Base-by-base conservation (phyloP, 1,140 invertebrate species). In the Drosophila paulistorum region DNA sequence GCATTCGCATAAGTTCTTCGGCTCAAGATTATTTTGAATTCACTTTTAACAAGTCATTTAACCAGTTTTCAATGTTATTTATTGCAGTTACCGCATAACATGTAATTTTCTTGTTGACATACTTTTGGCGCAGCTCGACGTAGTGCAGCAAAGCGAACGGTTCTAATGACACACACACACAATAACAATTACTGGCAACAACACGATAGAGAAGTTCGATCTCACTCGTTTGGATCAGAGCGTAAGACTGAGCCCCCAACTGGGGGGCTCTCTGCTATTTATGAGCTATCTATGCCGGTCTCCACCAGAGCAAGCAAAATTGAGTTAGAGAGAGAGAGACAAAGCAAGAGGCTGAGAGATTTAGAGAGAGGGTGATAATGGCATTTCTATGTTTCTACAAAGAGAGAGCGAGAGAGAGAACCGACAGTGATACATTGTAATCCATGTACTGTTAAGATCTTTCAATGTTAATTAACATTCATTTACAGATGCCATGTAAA, bases 11-110 rank as follows among this genome's bases (percentile, higher is more conserved):
- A 7, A 26, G 26, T 17, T 60, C 33, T 41, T 10, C 30, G 33
- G 7, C 6, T 17, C 4, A 59, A 37, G 10, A 39, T 37, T 65
- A 64, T 59, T 23, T 14, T 41, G 13, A 42, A 64, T 69, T 60
- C 65, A 76, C 37, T 26, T 17, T 45, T 37, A 13, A 30, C 3
- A 26, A 60, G 57, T 65, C 66, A 64, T 39, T 70, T 60, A 41
- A 70, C 59, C 39, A 26, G 20, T 70, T 77, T 77, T 70, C 74
- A 77, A 70, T 77, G 74, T 69, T 61, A 70, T 30, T 77, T 77
- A 54, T 55, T 54, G 42, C 17, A 59, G 35, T 39, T 35, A 17
- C 58, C 35, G 35, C 9, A 37, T 2, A 37, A 37, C 35, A 37
- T 4, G 4, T 39, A 39, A 13, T 39, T 39, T 11, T 39, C 6